Base-by-base conservation (phyloP, 2,888 invertebrate species). In the Desoria tigrina region DNA sequence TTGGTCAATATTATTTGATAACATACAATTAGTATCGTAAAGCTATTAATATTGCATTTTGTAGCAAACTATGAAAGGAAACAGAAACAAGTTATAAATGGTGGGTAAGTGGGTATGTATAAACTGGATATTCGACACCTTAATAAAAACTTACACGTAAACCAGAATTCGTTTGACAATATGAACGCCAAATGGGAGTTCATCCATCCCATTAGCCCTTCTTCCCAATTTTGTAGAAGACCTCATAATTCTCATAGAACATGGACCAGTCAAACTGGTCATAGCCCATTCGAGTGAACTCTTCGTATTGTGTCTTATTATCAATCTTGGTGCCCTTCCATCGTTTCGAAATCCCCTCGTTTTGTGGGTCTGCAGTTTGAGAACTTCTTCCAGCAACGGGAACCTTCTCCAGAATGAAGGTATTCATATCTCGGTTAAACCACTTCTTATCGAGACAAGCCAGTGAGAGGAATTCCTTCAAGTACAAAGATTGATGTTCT, bases 211-310 rank as follows among this genome's bases (percentile, higher is more conserved):
- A n/a, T n/a, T n/a, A n/a, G n/a, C n/a, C n/a, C 49, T 49, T 32
- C 27, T 26, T n/a, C n/a, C 28, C 21, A 28, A 57, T 57, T 57
- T 57, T 57, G 2, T 23, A 2, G 28, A 42, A 57, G 2, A 23
- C 16, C 2, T 37, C 24, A 37, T 23, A 57, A 18, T 42, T 21
- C 9, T 57, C 39, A 32, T 28, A 55, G 55, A 55, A 55, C 26
- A n/a, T 7, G 9, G 18, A 14, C 55, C 55, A 55, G 27, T 27
- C 55, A 18, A 28, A 55, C 16, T 55, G 55, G 2, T 55, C 55
- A 28, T 27, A 55, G n/a, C 28, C 55, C 27, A 55, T 11, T 26
- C 21, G 11, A 2, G 55, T 55, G 28, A 28, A 55, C 14, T 28
- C 28, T 2, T 28, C 18, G n/a, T 28, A 55, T 32, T 7, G 18